Percentiles rank a stretch among this genome's conserved stretches.
phyloP scores from a whole-genome alignment of 2,113 vertebrate species.

The Pterocles burchelli region DNA sequence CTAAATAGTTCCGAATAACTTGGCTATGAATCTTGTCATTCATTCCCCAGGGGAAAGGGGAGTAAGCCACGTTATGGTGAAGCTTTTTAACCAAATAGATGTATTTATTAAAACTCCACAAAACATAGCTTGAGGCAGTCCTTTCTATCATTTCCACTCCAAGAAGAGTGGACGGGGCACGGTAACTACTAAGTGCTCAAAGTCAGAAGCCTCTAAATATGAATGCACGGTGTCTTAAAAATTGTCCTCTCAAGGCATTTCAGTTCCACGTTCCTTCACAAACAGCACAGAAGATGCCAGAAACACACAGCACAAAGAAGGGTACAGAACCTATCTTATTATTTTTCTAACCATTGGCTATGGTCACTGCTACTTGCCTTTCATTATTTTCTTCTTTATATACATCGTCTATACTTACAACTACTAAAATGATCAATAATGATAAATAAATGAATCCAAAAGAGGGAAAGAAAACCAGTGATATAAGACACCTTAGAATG shows the following conservation, averaged over 20 bases:
- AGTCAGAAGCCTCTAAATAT: background rate
- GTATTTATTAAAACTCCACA: background rate
- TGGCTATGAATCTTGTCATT: background rate
- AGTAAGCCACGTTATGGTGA: background rate
- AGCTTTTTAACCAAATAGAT: slow-evolving; percentile 16
- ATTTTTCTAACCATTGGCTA: background rate
- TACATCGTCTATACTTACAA: background rate
- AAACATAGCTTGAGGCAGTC: background rate
- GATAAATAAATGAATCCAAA: background rate
- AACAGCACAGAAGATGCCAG: background rate
- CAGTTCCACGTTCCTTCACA: background rate
- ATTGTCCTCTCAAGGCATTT: background rate
- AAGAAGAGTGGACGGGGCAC: background rate
- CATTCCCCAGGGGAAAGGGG: background rate
- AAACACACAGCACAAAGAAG: background rate
- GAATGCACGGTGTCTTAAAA: background rate
- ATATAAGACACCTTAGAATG: background rate
- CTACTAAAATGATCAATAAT: background rate
- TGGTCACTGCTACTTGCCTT: background rate
- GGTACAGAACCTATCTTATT: background rate
- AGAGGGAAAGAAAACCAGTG: background rate
- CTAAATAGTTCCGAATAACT: background rate
- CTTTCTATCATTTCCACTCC: background rate
- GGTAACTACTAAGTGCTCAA: background rate
- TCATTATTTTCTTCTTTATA: background rate